Evolutionary conservation across 2,113 vertebrate species (phyloP).

Genomic region (Cariama cristata): DNA sequence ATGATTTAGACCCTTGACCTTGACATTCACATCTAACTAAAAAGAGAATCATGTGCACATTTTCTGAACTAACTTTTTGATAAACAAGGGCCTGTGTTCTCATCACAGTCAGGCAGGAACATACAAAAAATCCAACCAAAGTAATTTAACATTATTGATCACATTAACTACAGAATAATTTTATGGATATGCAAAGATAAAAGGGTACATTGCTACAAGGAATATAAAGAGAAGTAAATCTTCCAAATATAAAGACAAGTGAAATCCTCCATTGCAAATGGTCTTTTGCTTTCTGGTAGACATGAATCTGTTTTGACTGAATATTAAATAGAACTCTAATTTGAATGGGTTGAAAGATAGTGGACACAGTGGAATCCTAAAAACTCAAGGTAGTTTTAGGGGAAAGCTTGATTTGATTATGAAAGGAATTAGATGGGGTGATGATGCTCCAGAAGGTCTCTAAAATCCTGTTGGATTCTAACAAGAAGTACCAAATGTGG

Average conservation of each 20-base stretch:
- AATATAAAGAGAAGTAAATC: background rate
- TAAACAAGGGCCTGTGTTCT: background rate
- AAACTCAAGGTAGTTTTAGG: background rate
- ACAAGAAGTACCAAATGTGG: background rate
- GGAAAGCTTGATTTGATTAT: background rate
- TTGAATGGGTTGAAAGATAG: background rate
- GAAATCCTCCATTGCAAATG: background rate
- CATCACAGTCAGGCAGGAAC: background rate
- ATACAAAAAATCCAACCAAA: background rate
- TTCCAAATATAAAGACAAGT: background rate
- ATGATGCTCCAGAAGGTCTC: background rate
- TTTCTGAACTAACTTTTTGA: background rate
- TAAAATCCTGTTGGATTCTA: background rate
- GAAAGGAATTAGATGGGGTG: background rate
- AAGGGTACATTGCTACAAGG: background rate
- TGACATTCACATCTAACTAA: background rate
- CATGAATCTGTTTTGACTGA: background rate
- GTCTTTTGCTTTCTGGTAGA: background rate
- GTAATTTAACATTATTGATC: background rate
- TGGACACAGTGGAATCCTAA: background rate
- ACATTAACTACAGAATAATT: background rate
- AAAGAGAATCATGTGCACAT: background rate
- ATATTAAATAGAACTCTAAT: background rate
- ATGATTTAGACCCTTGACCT: background rate
- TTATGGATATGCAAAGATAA: background rate